Evolutionary conservation across 2,113 vertebrate genomes (phyloP).

Genomic region (Tenrec ecaudatus): DNA sequence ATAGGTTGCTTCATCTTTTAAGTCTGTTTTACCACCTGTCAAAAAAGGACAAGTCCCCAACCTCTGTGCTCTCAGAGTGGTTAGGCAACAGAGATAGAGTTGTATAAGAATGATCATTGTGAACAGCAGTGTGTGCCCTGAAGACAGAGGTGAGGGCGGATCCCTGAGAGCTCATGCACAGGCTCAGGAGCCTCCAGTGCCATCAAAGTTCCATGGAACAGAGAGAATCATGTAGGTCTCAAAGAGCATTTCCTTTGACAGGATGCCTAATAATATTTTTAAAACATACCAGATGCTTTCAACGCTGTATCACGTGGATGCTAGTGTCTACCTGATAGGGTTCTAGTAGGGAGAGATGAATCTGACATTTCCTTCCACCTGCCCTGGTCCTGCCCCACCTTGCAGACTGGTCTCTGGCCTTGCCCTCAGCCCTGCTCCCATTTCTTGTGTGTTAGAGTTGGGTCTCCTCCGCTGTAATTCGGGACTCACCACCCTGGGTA

Average conservation of each 20-base stretch:
- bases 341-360: not conserved
- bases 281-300: not conserved
- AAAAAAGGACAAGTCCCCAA: not conserved
- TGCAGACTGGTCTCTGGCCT: not conserved
- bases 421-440: not conserved
- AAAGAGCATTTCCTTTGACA: not conserved
- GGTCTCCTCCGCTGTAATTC: not conserved
- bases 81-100: not conserved
- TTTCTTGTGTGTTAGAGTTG: not conserved
- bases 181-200: not conserved
- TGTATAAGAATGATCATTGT: not conserved
- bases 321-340: not conserved
- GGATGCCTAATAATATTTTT: not conserved
- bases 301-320: not conserved
- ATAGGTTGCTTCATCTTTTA: constrained; percentile 1
- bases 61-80: not conserved
- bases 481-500: not conserved
- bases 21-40: not conserved
- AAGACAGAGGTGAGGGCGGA: not conserved
- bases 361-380: not conserved
- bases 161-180: not conserved
- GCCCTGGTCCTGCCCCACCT: not conserved
- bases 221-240: not conserved
- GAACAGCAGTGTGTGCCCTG: not conserved
- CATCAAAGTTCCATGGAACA: not conserved